phyloP scores from a whole-genome alignment of 2,888 invertebrate species.

The Carabus problematicus region DNA sequence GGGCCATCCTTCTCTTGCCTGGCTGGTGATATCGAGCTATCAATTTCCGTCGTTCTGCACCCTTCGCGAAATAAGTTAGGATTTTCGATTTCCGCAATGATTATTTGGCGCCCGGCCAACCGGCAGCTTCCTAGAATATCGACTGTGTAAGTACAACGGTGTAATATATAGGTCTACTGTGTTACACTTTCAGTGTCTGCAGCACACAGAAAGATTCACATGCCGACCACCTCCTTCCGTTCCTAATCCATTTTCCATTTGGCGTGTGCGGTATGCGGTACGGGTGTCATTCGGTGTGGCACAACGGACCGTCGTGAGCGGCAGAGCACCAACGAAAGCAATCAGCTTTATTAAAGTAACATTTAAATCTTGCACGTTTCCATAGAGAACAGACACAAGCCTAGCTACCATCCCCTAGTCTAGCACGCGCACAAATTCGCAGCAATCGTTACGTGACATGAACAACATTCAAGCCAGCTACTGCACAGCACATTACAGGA shows the following conservation, averaged over 20 bases:
- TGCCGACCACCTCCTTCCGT: constrained; percentile 5
- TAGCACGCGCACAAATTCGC: not conserved
- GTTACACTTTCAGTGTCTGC: not conserved
- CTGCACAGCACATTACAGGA: not conserved
- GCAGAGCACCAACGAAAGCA: constrained; percentile 9
- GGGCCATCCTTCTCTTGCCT: constrained; percentile 31
- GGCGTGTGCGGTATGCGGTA: not conserved
- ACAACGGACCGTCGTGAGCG: not conserved
- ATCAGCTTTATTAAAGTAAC: constrained; percentile 22
- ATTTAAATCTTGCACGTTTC: constrained; percentile 25
- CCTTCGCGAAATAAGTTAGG: constrained; percentile 53
- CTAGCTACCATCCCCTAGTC: not conserved
- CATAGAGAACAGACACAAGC: constrained; percentile 6
- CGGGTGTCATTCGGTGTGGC: no score
- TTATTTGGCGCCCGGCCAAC: constrained; percentile 55
- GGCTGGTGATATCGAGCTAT: constrained; percentile 45
- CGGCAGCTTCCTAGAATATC: constrained; percentile 40
- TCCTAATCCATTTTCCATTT: constrained; percentile 26
- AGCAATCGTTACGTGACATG: constrained; percentile 1
- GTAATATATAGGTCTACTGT: constrained; percentile 19
- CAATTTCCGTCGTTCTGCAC: constrained; percentile 52
- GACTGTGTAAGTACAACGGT: constrained; percentile 60
- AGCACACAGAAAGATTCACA: not conserved
- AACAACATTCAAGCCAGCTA: not conserved
- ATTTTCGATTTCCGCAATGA: constrained; percentile 56